Evolutionary conservation across 2,888 invertebrate species (phyloP).

Genomic region (Apomyelois bistriatella): DNA sequence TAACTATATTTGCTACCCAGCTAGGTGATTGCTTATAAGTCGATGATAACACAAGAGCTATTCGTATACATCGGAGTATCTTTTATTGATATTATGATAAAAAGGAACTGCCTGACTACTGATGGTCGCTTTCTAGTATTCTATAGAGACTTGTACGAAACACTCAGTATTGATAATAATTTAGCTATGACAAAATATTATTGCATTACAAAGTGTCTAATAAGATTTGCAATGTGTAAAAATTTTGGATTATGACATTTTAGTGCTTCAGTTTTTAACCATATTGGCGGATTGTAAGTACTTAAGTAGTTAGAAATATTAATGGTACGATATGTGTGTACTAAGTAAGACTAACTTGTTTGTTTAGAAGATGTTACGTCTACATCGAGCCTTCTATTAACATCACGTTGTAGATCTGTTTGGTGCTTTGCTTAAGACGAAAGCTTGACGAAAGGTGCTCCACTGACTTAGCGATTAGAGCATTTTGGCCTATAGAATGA

Average conservation of each 20-base stretch:
- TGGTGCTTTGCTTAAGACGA: too few species aligned
- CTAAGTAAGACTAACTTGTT: too few species aligned
- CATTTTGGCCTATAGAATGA: too few species aligned
- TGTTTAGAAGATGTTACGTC: too few species aligned
- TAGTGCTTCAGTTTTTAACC: background rate
- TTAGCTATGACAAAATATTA: background rate
- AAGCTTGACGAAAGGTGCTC: too few species aligned
- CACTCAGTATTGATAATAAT: constrained; percentile 2
- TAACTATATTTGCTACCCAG: constrained; percentile 9
- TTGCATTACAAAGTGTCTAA: background rate
- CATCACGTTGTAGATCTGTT: too few species aligned
- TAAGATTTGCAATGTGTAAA: background rate
- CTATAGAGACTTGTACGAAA: constrained; percentile 24
- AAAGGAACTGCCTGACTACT: constrained; percentile 46
- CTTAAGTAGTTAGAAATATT: background rate
- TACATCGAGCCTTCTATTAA: too few species aligned
- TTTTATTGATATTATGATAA: constrained; percentile 72
- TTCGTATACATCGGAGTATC: constrained; percentile 63
- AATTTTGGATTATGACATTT: constrained; percentile 10
- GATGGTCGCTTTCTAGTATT: constrained; percentile 42
- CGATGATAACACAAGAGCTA: constrained; percentile 48
- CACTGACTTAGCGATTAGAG: too few species aligned
- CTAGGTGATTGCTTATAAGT: constrained; percentile 35
- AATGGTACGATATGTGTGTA: too few species aligned
- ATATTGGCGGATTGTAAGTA: background rate